Percentiles rank a stretch among this genome's conserved stretches.
phyloP scores from a whole-genome alignment of 2,113 vertebrate genomes.

The Platanista minor region DNA sequence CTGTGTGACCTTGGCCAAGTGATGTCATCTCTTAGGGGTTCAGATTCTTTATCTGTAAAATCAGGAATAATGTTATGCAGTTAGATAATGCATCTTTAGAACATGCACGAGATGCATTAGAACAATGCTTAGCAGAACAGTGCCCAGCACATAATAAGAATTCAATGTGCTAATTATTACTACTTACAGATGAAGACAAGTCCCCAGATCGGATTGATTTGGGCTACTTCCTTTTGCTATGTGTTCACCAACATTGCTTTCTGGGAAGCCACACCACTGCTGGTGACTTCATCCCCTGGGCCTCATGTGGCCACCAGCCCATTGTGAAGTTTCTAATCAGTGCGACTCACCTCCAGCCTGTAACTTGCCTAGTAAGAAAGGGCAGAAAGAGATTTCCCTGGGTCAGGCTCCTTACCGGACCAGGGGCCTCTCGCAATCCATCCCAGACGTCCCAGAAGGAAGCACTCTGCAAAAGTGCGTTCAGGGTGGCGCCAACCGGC shows the following conservation, averaged over 20 bases:
- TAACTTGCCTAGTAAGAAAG: background rate
- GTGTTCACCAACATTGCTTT: background rate
- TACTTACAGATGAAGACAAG: background rate
- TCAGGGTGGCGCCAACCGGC: fast-evolving
- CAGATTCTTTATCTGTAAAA: background rate
- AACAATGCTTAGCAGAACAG: background rate
- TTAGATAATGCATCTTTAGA: background rate
- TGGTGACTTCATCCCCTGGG: background rate
- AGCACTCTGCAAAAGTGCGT: background rate
- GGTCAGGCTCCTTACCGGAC: background rate
- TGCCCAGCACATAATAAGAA: background rate
- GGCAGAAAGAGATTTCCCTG: background rate
- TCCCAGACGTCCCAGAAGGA: background rate
- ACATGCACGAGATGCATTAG: background rate
- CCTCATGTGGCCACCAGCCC: background rate
- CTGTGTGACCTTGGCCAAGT: background rate
- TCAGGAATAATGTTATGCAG: background rate
- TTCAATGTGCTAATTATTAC: background rate
- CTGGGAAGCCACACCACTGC: background rate
- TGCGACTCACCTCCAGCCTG: fast-evolving
- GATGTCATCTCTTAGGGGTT: background rate
- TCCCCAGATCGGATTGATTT: background rate
- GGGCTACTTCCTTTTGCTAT: fast-evolving
- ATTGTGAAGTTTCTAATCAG: background rate
- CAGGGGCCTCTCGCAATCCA: background rate